These are phyloP conservation scores for Panulirus ornatus DNA, from an alignment of 1,140 invertebrate species.

Conservation along the genomic window DNA sequence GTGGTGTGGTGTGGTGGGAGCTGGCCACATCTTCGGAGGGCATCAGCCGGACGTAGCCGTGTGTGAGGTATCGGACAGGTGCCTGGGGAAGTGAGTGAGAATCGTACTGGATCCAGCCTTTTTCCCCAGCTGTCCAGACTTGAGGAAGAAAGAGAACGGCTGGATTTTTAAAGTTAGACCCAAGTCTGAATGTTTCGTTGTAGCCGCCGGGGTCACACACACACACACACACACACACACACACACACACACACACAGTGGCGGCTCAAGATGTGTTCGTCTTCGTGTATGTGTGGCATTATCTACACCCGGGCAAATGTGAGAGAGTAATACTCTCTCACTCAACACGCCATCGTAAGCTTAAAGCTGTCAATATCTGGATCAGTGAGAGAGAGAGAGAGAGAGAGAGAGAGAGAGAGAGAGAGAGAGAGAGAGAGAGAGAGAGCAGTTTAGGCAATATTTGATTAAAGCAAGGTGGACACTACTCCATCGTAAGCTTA, in stretches of 20 bases:
- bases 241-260: slow-evolving; percentile 17
- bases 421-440: slow-evolving; percentile 2
- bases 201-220: no score
- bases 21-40: no score
- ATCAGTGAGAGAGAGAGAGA: slow-evolving; percentile 26
- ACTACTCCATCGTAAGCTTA: background rate
- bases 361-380: no score
- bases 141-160: slow-evolving; percentile 1
- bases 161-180: slow-evolving; percentile 9
- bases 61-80: background rate
- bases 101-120: slow-evolving; percentile 10
- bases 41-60: no score
- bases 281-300: no score
- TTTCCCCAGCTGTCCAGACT: slow-evolving; percentile 20
- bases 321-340: no score
- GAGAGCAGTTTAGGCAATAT: background rate
- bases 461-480: background rate
- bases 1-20: no score
- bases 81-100: background rate
- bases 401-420: slow-evolving; percentile 29
- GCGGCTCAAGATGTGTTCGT: no score
- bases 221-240: no score
- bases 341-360: no score
- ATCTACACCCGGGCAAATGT: no score
- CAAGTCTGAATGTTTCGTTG: background rate